A percentile compares a stretch with the other conserved stretches of the same genome.
Evolutionary conservation across 2,797 vertebrate genomes (phyloP).

Genomic region (Acrossocheilus wenchowensis): DNA sequence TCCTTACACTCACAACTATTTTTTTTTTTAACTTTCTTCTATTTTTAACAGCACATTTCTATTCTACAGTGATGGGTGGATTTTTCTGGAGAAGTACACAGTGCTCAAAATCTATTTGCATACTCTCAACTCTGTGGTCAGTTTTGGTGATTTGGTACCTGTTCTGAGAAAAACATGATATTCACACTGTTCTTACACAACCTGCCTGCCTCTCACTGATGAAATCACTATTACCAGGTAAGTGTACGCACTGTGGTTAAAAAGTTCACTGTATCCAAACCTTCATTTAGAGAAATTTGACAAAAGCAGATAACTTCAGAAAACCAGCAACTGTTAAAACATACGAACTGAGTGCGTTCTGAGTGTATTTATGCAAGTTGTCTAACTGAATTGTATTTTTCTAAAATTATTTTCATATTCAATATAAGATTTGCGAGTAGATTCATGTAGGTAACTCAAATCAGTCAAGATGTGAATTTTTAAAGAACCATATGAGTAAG

Average conservation of each 20-base stretch:
- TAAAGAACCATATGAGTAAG: constrained; percentile 17
- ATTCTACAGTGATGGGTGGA: not conserved
- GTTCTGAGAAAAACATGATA: constrained; percentile 31
- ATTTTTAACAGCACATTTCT: constrained; percentile 9
- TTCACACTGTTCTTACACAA: constrained; percentile 3
- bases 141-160: not conserved
- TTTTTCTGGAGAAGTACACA: not conserved
- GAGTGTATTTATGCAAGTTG: not conserved
- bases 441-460: constrained; percentile 11
- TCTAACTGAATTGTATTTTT: not conserved
- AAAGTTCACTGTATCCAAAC: not conserved
- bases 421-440: not conserved
- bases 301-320: not conserved
- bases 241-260: not conserved
- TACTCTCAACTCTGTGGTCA: not conserved
- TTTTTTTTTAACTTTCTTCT: not conserved
- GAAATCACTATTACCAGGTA: constrained; percentile 13
- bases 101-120: not conserved
- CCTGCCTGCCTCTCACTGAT: not conserved
- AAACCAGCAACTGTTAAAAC: not conserved
- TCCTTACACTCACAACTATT: not conserved
- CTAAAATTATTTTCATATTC: constrained; percentile 16
- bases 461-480: not conserved
- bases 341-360: not conserved
- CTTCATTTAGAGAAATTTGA: not conserved